phyloP scores from a whole-genome alignment of 2,888 invertebrate genomes.

The Serrognathus titanus region DNA sequence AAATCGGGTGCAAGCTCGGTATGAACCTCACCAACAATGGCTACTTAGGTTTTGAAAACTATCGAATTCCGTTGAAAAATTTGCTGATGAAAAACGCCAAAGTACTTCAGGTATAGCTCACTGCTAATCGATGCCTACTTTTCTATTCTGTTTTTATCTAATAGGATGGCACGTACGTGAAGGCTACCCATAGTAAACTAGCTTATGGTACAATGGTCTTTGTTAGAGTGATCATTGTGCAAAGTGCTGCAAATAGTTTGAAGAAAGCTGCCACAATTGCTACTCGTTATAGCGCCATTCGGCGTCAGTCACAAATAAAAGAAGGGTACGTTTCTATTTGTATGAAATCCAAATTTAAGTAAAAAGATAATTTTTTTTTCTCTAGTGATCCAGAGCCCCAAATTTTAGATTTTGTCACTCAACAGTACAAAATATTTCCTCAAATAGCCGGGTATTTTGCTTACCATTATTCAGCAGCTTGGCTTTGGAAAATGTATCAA shows the following conservation, averaged over 20 bases:
- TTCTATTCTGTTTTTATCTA: slow-evolving; percentile 27
- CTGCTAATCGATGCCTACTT: too few species aligned
- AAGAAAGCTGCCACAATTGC: slow-evolving; percentile 87
- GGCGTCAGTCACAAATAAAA: slow-evolving; percentile 84
- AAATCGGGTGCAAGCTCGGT: slow-evolving; percentile 92
- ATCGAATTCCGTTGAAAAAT: slow-evolving; percentile 80
- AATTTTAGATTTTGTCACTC: slow-evolving; percentile 90
- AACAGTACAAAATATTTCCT: slow-evolving; percentile 89
- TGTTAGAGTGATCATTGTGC: slow-evolving; percentile 81
- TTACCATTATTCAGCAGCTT: slow-evolving; percentile 68
- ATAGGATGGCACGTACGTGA: slow-evolving; percentile 84
- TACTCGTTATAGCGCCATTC: slow-evolving; percentile 83
- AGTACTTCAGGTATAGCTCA: slow-evolving; percentile 58
- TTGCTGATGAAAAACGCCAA: slow-evolving; percentile 94
- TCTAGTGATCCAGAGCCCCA: slow-evolving; percentile 79
- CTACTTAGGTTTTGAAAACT: slow-evolving; percentile 82
- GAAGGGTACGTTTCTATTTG: slow-evolving; percentile 56
- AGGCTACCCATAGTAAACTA: slow-evolving; percentile 77
- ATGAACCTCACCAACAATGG: slow-evolving; percentile 93
- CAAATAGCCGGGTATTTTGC: slow-evolving; percentile 79
- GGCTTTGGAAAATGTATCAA: slow-evolving; percentile 84
- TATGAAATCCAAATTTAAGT: not conserved
- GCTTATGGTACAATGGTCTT: slow-evolving; percentile 94
- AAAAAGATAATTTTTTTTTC: slow-evolving; percentile 25
- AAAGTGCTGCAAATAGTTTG: slow-evolving; percentile 73